Conservation (phyloP, 2,888 invertebrate genomes). For the Vandiemenella viatica region DNA sequence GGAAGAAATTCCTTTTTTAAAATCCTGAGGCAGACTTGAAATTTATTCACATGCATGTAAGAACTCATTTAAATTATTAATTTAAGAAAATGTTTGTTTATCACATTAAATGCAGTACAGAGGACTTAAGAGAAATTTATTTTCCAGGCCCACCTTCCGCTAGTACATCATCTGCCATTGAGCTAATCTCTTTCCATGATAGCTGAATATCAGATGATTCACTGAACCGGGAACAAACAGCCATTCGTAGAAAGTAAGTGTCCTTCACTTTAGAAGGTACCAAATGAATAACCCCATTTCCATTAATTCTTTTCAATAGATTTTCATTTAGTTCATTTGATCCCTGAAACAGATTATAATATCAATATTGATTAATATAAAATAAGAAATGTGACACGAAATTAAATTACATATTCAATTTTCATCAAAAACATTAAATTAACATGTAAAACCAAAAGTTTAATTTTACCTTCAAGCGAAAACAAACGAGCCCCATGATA, state of each 20-base stretch:
- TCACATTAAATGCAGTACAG: too few species aligned
- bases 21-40: too few species aligned
- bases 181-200: constrained; percentile 76
- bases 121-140: too few species aligned
- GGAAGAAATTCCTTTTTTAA: too few species aligned
- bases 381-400: not conserved
- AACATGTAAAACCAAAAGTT: not conserved
- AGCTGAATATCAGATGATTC: constrained; percentile 65
- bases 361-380: not conserved
- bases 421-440: not conserved
- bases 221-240: constrained; percentile 74
- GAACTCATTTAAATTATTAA: too few species aligned
- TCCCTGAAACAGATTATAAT: constrained; percentile 31
- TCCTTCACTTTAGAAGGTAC: constrained; percentile 81
- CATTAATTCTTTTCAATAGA: constrained; percentile 70
- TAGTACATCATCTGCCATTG: constrained; percentile 53
- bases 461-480: constrained; percentile 58
- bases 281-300: constrained; percentile 78
- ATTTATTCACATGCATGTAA: too few species aligned
- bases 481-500: constrained; percentile 91
- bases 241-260: constrained; percentile 73
- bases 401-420: not conserved
- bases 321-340: constrained; percentile 68
- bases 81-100: too few species aligned
- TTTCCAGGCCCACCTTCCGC: constrained; percentile 21